Evolutionary conservation across 92 coral and sea anemone species (phyloP).

Genomic region (Palythoa heliodiscus): DNA sequence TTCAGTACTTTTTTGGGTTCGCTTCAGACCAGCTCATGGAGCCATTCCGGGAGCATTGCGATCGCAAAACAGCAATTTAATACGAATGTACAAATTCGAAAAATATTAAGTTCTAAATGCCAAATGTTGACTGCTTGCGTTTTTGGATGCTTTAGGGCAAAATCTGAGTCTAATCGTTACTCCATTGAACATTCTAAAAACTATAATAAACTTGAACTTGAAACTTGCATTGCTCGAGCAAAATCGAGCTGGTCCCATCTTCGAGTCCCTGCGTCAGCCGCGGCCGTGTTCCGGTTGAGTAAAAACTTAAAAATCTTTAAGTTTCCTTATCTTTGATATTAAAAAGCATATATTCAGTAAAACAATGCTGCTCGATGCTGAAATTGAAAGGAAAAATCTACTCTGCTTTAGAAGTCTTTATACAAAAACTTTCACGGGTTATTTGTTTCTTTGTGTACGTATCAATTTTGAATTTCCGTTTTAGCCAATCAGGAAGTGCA

Average conservation of each 20-base stretch:
- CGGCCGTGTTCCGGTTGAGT: neutral
- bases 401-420: slow-evolving; percentile 50
- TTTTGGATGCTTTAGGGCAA: neutral
- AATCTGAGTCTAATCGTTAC: neutral
- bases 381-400: slow-evolving; percentile 32
- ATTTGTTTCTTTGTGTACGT: slow-evolving; percentile 38
- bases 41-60: too few relatives aligned
- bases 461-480: slow-evolving; percentile 73
- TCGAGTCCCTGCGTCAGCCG: neutral
- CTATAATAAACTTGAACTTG: too few relatives aligned
- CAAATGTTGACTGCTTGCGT: too few relatives aligned
- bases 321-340: neutral
- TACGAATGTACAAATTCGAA: too few relatives aligned
- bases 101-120: too few relatives aligned
- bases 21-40: too few relatives aligned
- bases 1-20: too few relatives aligned
- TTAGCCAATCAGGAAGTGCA: slow-evolving; percentile 71
- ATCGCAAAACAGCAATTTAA: too few relatives aligned
- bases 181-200: neutral
- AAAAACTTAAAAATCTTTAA: neutral
- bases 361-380: slow-evolving; percentile 25
- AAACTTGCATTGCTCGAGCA: neutral
- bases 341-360: neutral
- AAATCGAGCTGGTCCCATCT: neutral
- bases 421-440: slow-evolving; percentile 24